Base-by-base conservation (phyloP, 2,888 invertebrate species). In the Diploptera punctata region DNA sequence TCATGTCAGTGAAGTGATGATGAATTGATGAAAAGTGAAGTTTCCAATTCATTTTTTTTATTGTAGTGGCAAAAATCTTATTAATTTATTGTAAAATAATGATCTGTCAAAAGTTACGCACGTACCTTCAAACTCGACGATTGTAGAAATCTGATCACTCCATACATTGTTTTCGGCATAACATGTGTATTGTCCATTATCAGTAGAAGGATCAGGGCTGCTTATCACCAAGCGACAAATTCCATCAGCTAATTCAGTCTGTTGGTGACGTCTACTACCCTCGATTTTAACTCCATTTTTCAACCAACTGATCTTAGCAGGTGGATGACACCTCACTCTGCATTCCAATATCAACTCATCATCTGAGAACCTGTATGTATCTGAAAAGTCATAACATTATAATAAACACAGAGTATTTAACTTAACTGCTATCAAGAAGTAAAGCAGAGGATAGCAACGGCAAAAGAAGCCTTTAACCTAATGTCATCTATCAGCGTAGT, bases 341-440 rank as follows among this genome's bases (percentile, higher is more conserved):
- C 94, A 94, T 82, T 94, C 94, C 76, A 95, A 83, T 26, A 90
- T 87, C 68, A 94, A 81, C 80, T 93, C 91, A 81, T 93, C 90
- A 79, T 90, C 91, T 49, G 88, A 86, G 65, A 89, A 84, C 79
- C 89, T 90, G 81, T 92, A 94, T 13, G 86, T 87, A 82, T 94
- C 94, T 90, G 83, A 61, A 78, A 84, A 68, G 13, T 13, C 10
- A 29, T 18, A 52, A 19, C 9, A 52, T 10, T 19, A 19, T 52
- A 9, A n/a, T n/a, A n/a, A n/a, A n/a, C n/a, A n/a, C n/a, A n/a
- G n/a, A n/a, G n/a, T n/a, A n/a, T n/a, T n/a, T n/a, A n/a, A n/a
- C n/a, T n/a, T n/a, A n/a, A n/a, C n/a, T n/a, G n/a, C n/a, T n/a
- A n/a, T n/a, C n/a, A n/a, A n/a, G n/a, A n/a, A n/a, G n/a, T n/a